Percentiles rank a stretch among this genome's conserved stretches.
Conservation (phyloP, 2,113 vertebrate genomes). For the Saguinus imperator region DNA sequence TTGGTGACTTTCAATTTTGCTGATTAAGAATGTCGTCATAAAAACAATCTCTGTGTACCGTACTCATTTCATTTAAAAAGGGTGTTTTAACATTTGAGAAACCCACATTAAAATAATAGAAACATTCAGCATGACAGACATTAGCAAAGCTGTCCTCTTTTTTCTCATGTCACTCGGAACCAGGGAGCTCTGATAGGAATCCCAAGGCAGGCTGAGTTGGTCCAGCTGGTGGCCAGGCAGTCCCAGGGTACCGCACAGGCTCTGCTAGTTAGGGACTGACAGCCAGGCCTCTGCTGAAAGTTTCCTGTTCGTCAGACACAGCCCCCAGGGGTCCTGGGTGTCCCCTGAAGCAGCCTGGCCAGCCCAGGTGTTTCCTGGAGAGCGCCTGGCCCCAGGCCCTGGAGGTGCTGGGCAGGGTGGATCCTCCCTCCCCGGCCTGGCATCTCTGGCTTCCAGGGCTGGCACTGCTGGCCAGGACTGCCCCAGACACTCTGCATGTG, state of each 20-base stretch:
- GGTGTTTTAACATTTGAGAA: background rate
- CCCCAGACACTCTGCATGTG: background rate
- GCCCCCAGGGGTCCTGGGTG: background rate
- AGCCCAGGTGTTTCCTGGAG: conserved; percentile 46
- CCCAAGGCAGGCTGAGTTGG: background rate
- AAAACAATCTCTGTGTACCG: background rate
- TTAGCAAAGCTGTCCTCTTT: background rate
- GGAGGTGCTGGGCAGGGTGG: background rate
- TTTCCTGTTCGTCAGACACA: background rate
- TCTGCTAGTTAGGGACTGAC: background rate
- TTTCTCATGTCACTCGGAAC: background rate
- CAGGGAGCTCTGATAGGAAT: background rate
- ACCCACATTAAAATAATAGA: background rate
- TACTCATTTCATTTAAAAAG: background rate
- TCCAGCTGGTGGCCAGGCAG: background rate
- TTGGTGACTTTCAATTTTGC: background rate
- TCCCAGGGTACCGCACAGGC: background rate
- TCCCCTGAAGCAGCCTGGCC: background rate
- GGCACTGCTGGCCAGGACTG: conserved; percentile 10
- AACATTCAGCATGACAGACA: background rate
- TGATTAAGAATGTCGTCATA: background rate
- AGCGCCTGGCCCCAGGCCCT: background rate
- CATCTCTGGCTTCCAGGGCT: conserved; percentile 34
- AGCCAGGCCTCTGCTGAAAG: background rate
- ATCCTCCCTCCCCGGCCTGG: background rate